Base-by-base conservation (phyloP, 2,888 invertebrate genomes). In the Auanema freiburgensis region DNA sequence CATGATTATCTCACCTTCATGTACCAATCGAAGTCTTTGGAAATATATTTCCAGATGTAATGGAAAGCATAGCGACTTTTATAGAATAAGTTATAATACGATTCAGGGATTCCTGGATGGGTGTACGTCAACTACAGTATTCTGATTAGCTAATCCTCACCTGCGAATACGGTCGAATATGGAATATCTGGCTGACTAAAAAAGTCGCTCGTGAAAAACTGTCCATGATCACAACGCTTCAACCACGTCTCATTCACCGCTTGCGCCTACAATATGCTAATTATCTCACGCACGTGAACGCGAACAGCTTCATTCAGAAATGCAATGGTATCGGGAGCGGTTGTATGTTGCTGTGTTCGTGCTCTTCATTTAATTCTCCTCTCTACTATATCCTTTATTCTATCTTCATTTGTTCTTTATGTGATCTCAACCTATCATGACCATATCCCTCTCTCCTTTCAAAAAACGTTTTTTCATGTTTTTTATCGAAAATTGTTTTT, bases 11-110 rank as follows among this genome's bases (percentile, higher is more conserved):
- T 25, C 11, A 73, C 71, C 63, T 72, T 74, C n/a, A 74, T 23
- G 43, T 74, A 74, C 73, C 73, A 74, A 21, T 71, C 71, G 44
- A 74, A 74, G 8, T 74, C 65, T 11, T 56, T 33, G 0, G 64
- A 69, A 44, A 74, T 66, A 14, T 67, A 24, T 23, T 53, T 41
- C 44, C 56, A 71, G n/a, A 66, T 65, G 61, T 72, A 72, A 41
- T 65, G 60, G 52, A 74, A 63, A 33, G 69, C 73, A 44, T 56
- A 69, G 11, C 67, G 67, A 24, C 67, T 67, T 52, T 74, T 74
- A 60, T 55, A 69, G 59, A 74, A 74, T 10, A 74, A 61, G 42
- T 63, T 55, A 14, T 55, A 59, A 53, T 71, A 66, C 0, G 61
- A 23, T 25, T 74, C 74, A 16, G 67, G 69, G 43, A 69, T 69